Evolutionary conservation across 2,888 invertebrate species (phyloP), one percentile per base, ranked within the genome.

Genomic region (Troglohyphantes excavatus): DNA sequence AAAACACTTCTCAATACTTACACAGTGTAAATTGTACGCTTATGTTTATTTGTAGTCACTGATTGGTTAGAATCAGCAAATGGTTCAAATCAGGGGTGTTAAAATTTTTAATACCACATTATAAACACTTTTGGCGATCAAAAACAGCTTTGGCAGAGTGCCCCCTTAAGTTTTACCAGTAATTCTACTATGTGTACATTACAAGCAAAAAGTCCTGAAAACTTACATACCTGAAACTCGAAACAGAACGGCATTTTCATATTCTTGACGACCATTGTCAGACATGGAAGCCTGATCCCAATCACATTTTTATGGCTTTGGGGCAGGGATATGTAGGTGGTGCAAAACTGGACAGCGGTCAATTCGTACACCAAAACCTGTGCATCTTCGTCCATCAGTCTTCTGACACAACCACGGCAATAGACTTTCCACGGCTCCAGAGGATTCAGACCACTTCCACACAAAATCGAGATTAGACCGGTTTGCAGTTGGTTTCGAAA

Each of bases 211-310:
- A n/a, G n/a, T 39, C 13, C 9, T 39, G 39, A 39, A 39, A 39
- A 7, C 13, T 11, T 53, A 5, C 53, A 13, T 53, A 53, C 53
- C 27, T 68, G 70, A 59, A 90, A 79, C 9, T 90, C 90, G 11
- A 90, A 84, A 13, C 84, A 85, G 43, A 90, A 78, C 2, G 79
- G 84, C 26, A 85, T 53, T 17, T 90, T 84, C 11, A 90, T 21
- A 29, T 90, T 75, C 27, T 91, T 91, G 13, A 88, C 68, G 11
- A 81, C 1, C 21, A 83, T 70, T 13, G 91, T 91, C 29, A 91
- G 67, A 29, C 76, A 89, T 21, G 91, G 91, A 27, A 91, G 73
- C n/a, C 86, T 61, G 13, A 89, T 75, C 11, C 84, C 91, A 46
- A 91, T 21, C 13, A 29, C 65, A 13, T 19, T 46, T 17, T 39